Evolutionary conservation across 2,888 invertebrate species (phyloP).

Genomic region (Spilarctia lutea): DNA sequence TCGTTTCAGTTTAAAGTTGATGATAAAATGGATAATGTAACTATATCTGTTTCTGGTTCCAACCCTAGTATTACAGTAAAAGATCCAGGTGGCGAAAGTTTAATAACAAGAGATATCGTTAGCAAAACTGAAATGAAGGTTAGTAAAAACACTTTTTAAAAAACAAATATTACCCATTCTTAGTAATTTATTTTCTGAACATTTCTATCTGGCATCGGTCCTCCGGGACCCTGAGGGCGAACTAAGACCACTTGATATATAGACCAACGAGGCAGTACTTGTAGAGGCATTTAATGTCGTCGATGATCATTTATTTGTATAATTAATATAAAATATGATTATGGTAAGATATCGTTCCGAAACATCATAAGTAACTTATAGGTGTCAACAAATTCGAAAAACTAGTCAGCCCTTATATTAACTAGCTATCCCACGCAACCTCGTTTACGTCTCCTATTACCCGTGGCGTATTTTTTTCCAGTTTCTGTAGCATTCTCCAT

Average conservation of each 20-base stretch:
- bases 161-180: neutral
- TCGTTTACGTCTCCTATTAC: too few relatives aligned
- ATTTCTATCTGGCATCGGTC: too few relatives aligned
- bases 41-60: constrained; percentile 58
- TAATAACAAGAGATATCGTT: constrained; percentile 42
- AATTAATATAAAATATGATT: too few relatives aligned
- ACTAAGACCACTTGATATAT: too few relatives aligned
- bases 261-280: too few relatives aligned
- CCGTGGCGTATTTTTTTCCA: too few relatives aligned
- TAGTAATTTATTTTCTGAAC: too few relatives aligned
- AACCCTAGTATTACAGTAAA: constrained; percentile 48
- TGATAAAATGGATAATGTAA: constrained; percentile 46
- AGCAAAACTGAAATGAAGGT: constrained; percentile 49
- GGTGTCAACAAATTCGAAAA: neutral
- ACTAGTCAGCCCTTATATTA: neutral
- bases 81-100: constrained; percentile 53
- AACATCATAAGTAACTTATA: neutral
- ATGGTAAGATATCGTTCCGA: neutral
- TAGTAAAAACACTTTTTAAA: constrained; percentile 34
- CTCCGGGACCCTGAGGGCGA: too few relatives aligned
- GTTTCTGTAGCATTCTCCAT: too few relatives aligned
- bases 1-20: constrained; percentile 61
- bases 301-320: too few relatives aligned
- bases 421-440: too few relatives aligned
- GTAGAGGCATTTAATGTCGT: too few relatives aligned